Conservation (phyloP, 1,140 invertebrate genomes). For the Ceratina australensis region DNA sequence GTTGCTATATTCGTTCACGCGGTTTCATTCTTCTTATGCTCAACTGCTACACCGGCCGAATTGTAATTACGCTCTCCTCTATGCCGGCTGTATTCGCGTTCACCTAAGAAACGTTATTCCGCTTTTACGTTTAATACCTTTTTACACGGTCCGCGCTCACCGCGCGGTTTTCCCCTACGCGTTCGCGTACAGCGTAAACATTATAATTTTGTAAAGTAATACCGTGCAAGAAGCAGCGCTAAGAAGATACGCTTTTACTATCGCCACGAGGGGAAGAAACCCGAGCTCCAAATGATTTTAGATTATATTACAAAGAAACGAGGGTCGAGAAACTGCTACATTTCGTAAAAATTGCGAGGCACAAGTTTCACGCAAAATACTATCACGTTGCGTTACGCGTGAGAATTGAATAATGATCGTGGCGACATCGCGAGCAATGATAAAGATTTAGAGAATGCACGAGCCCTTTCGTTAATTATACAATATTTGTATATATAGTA, state of each 20-base stretch:
- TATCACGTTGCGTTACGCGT: no score
- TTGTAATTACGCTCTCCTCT: conserved; percentile 3
- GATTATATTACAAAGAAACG: neutral
- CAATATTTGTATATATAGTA: neutral
- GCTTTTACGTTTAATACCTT: neutral
- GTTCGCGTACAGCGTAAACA: neutral
- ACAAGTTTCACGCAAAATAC: no score
- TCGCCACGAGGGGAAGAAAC: neutral
- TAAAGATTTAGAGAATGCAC: neutral
- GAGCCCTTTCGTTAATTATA: conserved; percentile 12
- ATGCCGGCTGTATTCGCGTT: neutral
- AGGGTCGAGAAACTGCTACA: no score
- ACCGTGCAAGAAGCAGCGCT: neutral
- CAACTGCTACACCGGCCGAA: neutral
- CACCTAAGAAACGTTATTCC: neutral
- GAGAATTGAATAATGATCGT: no score
- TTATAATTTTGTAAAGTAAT: neutral
- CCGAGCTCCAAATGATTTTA: conserved; percentile 1
- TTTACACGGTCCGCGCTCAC: no score
- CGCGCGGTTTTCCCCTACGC: neutral
- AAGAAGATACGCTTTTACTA: neutral
- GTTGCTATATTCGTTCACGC: neutral
- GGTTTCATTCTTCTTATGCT: neutral
- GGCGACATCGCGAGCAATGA: neutral
- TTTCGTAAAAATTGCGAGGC: no score